Conservation (phyloP, 2,888 invertebrate genomes). For the Ichneumoninae sp. region DNA sequence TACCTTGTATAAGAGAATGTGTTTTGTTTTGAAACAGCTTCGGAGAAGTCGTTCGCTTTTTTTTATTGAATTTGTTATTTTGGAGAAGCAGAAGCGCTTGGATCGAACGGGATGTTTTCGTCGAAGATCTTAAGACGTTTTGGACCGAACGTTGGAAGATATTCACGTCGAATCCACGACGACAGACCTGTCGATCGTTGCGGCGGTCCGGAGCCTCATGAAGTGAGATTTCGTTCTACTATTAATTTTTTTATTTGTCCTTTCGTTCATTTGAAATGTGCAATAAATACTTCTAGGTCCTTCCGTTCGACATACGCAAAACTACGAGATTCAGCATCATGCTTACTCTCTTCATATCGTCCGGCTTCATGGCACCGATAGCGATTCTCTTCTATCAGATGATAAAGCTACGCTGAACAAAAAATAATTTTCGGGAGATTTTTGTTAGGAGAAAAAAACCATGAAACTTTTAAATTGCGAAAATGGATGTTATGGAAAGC, state of each 20-base stretch:
- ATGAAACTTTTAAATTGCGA: background rate
- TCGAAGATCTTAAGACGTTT: conserved; percentile 48
- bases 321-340: conserved; percentile 55
- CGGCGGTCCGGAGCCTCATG: conserved; percentile 42
- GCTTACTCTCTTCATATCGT: conserved; percentile 53
- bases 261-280: background rate
- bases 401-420: conserved; percentile 52
- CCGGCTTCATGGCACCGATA: conserved; percentile 48
- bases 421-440: background rate
- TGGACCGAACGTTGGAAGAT: background rate
- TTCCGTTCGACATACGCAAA: conserved; percentile 64
- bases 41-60: background rate
- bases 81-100: background rate
- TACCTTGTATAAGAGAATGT: conserved; percentile 44
- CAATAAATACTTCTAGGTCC: conserved; percentile 25
- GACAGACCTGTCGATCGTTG: conserved; percentile 53
- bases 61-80: conserved; percentile 3
- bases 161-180: conserved; percentile 48
- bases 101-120: conserved; percentile 17
- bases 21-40: conserved; percentile 49
- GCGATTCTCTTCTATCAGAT: conserved; percentile 53
- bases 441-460: background rate
- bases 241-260: background rate
- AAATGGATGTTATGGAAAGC: background rate
- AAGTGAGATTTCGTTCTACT: conserved; percentile 25